Percentiles rank a stretch among this genome's conserved stretches.
Evolutionary conservation across 2,797 vertebrate species (phyloP).

Genomic region (Vultur gryphus): DNA sequence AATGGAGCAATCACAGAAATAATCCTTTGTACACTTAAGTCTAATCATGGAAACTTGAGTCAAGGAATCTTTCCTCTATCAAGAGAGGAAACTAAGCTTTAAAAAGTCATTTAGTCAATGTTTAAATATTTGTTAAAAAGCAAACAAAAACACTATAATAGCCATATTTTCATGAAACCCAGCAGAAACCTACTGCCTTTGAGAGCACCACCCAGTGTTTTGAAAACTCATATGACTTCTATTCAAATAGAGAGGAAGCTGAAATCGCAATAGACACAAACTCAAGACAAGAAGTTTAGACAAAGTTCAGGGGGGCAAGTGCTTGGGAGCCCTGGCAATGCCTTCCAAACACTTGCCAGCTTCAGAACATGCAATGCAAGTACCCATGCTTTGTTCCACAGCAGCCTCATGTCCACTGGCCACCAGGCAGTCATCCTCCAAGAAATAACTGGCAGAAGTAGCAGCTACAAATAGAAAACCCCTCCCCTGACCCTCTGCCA

Average conservation of each 20-base stretch:
- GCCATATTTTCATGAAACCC: not conserved
- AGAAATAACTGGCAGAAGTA: not conserved
- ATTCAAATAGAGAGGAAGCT: not conserved
- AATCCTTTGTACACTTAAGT: fast-evolving
- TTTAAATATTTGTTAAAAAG: not conserved
- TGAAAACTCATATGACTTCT: not conserved
- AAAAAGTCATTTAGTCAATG: not conserved
- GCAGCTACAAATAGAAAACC: not conserved
- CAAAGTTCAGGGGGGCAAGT: not conserved
- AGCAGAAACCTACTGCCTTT: not conserved
- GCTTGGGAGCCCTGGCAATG: not conserved
- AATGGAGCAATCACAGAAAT: fast-evolving
- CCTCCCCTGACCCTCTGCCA: not conserved
- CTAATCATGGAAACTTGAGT: not conserved
- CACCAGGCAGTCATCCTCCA: not conserved
- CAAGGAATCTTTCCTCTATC: not conserved
- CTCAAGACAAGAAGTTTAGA: not conserved
- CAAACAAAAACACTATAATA: fast-evolving
- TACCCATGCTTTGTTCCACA: not conserved
- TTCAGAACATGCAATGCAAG: not conserved
- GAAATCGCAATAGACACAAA: not conserved
- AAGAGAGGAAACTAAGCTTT: not conserved
- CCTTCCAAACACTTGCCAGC: not conserved
- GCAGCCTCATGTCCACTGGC: fast-evolving
- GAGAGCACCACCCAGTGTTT: not conserved